Conservation (phyloP, 1,140 invertebrate genomes). For the Habropoda laboriosa region DNA sequence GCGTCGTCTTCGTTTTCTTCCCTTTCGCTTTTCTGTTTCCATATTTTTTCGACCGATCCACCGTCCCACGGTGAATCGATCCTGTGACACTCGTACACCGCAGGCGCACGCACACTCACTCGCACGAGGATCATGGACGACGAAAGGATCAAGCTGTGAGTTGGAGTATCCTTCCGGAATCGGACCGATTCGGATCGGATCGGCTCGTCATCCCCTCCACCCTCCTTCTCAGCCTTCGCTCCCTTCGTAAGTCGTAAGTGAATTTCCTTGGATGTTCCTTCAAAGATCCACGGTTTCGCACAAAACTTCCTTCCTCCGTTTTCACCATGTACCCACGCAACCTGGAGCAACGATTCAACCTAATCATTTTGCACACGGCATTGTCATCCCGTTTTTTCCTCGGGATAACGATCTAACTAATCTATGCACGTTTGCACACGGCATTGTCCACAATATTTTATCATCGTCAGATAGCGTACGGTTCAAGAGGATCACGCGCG, state of each 20-base stretch:
- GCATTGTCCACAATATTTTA: conserved; percentile 51
- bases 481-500: conserved; percentile 28
- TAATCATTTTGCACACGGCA: conserved; percentile 54
- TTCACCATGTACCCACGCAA: too few relatives aligned
- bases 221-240: too few relatives aligned
- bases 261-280: background rate
- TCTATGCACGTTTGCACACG: conserved; percentile 57
- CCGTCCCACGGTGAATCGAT: conserved; percentile 24
- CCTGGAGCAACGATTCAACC: too few relatives aligned
- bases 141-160: conserved; percentile 79
- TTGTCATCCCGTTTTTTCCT: background rate
- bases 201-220: background rate
- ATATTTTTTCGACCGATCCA: conserved; percentile 34
- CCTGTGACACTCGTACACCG: background rate
- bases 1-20: background rate
- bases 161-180: conserved; percentile 54
- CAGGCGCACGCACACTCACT: background rate
- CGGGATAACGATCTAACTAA: conserved; percentile 8
- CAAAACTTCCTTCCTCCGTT: background rate
- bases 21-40: conserved; percentile 30
- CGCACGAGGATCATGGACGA: conserved; percentile 69
- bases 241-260: too few relatives aligned
- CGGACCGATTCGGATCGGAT: conserved; percentile 1
- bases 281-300: background rate
- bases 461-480: conserved; percentile 37